phyloP scores from a whole-genome alignment of 2,113 vertebrate species.

The Engystomops pustulosus region DNA sequence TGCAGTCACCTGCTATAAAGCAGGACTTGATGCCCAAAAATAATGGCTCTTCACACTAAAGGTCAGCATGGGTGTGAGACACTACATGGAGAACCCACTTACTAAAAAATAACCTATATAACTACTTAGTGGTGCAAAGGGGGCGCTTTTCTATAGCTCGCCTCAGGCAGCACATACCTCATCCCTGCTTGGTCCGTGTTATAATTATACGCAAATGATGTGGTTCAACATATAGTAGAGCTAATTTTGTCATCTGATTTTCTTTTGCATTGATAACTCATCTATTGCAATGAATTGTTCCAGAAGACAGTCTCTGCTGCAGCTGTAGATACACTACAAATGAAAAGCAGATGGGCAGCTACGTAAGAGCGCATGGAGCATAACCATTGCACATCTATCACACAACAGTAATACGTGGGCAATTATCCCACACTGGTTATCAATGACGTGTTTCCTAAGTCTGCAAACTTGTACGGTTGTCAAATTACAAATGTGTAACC shows the following conservation, averaged over 20 bases:
- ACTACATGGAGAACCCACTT: too few relatives aligned
- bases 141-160: too few relatives aligned
- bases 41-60: too few relatives aligned
- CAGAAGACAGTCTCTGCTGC: not conserved
- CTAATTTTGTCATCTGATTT: not conserved
- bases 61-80: too few relatives aligned
- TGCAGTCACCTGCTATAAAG: too few relatives aligned
- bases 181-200: too few relatives aligned
- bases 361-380: not conserved
- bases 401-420: not conserved
- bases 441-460: constrained; percentile 11
- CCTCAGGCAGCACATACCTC: too few relatives aligned
- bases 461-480: constrained; percentile 4
- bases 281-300: not conserved
- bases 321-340: not conserved
- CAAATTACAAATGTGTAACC: constrained; percentile 33
- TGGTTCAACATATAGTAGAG: not conserved
- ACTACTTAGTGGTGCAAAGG: too few relatives aligned
- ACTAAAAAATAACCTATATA: too few relatives aligned
- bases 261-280: not conserved
- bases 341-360: not conserved
- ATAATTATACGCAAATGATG: not conserved
- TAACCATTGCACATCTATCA: constrained; percentile 1
- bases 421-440: not conserved
- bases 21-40: too few relatives aligned